phyloP scores from a whole-genome alignment of 2,113 vertebrate species.

The Callaeas wilsoni region DNA sequence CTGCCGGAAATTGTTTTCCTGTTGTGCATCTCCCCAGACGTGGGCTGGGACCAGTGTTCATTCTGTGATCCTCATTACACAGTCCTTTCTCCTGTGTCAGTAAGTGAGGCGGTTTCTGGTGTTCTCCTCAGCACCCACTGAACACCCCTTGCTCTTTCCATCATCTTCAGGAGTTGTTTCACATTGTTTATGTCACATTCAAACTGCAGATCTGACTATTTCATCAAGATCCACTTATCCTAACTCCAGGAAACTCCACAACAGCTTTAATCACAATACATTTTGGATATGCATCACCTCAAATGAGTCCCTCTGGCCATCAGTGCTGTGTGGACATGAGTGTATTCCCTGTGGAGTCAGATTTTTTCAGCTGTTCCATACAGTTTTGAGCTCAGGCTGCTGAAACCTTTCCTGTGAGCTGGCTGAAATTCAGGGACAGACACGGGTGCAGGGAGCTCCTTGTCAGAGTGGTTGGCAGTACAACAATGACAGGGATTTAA shows the following conservation, averaged over 20 bases:
- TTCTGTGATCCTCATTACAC: neutral
- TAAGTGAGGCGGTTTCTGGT: neutral
- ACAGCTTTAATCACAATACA: neutral
- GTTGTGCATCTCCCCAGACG: neutral
- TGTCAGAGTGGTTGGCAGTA: rapidly evolving
- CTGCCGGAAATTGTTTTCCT: neutral
- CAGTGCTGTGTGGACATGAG: neutral
- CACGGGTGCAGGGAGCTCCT: rapidly evolving
- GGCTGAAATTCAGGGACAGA: neutral
- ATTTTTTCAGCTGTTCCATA: neutral
- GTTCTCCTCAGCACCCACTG: neutral
- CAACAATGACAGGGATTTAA: rapidly evolving
- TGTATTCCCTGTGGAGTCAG: rapidly evolving
- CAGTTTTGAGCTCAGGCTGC: neutral
- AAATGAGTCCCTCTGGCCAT: neutral
- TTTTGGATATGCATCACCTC: neutral
- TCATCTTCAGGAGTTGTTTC: neutral
- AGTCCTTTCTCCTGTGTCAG: neutral
- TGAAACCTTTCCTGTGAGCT: neutral
- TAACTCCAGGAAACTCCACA: neutral
- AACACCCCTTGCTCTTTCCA: neutral
- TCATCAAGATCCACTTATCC: neutral
- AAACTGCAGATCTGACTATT: neutral
- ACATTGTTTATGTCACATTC: neutral
- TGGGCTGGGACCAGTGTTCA: neutral